Evolutionary conservation across 2,888 invertebrate species (phyloP), one percentile per base, ranked within the genome.

Genomic region (Spodoptera picta): DNA sequence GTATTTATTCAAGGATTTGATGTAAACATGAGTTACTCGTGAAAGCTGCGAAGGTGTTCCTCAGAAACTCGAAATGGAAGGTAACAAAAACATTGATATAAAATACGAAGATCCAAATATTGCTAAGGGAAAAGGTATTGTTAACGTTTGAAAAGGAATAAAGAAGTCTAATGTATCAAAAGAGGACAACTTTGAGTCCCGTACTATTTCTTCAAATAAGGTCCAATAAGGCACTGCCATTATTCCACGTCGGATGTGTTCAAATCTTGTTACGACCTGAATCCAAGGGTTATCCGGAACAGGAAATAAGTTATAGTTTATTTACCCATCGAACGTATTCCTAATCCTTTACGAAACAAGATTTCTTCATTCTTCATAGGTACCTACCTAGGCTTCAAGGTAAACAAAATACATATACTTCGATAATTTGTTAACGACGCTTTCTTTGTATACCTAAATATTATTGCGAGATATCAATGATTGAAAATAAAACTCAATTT

Each of bases 231-330:
- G 65, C 70, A 62, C 69, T 65, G 69, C 78, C 83, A 85, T 87
- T 88, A 77, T 87, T 85, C 80, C 81, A 83, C 78, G 79, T 86
- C 82, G 81, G 71, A 82, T 87, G 81, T 83, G 82, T 83, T 85
- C 83, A 85, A 87, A 88, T 87, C 84, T 86, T 82, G 84, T 87
- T 87, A 86, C 83, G 75, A 71, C 73, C 81, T 75, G 74, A 83
- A 75, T 79, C 78, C 77, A 76, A 82, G 77, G 81, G 84, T 80
- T 83, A 82, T 84, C 80, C 82, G 82, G 73, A 68, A 75, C 74
- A 73, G 63, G 65, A 77, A 80, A 79, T 69, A 75, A 74, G 49
- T 75, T 71, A 80, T 82, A 83, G 81, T 84, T 81, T 87, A 86
- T 85, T 84, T 84, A 83, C 80, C 67, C 75, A 80, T 77, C 75